A percentile compares a stretch with the other conserved stretches of the same genome.
Evolutionary conservation across 2,888 invertebrate genomes (phyloP).

Genomic region (Drosophila nigricruria): DNA sequence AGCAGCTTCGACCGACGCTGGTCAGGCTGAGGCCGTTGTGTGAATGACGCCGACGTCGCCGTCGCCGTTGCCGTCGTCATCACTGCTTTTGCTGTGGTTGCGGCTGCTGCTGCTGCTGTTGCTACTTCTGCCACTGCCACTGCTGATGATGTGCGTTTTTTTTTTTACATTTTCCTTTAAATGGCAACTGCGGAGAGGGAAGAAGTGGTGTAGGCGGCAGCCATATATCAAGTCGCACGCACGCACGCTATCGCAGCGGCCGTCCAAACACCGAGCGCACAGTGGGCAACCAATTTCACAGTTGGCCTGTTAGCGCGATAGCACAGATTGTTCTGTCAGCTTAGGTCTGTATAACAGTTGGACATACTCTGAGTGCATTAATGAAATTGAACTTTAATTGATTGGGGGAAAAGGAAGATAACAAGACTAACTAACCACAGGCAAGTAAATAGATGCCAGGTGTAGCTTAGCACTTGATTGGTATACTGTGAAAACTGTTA

Average conservation of each 20-base stretch:
- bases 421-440: background rate
- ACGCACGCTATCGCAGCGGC: conserved; percentile 48
- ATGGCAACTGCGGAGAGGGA: conserved; percentile 29
- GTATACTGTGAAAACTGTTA: background rate
- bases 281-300: conserved; percentile 28
- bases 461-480: background rate
- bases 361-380: background rate
- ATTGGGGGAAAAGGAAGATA: background rate
- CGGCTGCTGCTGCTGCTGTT: conserved; percentile 2
- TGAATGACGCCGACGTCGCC: conserved; percentile 48
- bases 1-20: conserved; percentile 34
- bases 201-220: conserved; percentile 7
- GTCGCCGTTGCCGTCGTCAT: conserved; percentile 1
- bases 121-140: background rate
- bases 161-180: conserved; percentile 57
- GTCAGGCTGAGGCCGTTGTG: conserved; percentile 52
- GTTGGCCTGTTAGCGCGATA: conserved; percentile 5
- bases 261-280: conserved; percentile 35
- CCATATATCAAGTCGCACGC: conserved; percentile 56
- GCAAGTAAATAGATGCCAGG: background rate
- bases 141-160: conserved; percentile 58
- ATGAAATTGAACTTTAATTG: background rate
- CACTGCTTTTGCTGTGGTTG: conserved; percentile 6
- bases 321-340: conserved; percentile 9
- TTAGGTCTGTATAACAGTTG: conserved; percentile 3